Conservation (phyloP, 1,140 invertebrate species). For the Drosophila eugracilis region DNA sequence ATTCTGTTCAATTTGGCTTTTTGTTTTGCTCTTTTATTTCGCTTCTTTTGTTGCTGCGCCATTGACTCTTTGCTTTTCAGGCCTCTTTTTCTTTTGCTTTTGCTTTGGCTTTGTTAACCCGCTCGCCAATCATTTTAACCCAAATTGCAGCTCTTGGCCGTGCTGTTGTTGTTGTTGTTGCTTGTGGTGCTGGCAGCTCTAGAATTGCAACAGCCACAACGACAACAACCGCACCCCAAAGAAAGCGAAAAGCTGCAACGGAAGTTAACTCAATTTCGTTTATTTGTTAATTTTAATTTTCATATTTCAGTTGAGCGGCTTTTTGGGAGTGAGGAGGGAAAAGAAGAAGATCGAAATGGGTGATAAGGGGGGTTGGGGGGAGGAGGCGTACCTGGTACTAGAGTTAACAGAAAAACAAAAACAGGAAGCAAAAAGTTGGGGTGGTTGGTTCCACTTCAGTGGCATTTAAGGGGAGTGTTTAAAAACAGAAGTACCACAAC, state of each 20-base stretch:
- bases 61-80: constrained; percentile 59
- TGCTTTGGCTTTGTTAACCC: constrained; percentile 37
- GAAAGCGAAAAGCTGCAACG: constrained; percentile 54
- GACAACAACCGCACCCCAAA: constrained; percentile 30
- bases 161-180: no score
- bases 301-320: constrained; percentile 38
- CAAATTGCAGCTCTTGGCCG: constrained; percentile 70
- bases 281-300: constrained; percentile 64
- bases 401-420: not conserved
- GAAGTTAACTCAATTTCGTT: constrained; percentile 54
- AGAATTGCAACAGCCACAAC: constrained; percentile 53
- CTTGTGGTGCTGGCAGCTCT: constrained; percentile 49
- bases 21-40: constrained; percentile 68
- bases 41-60: constrained; percentile 65
- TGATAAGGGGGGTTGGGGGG: not conserved
- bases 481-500: constrained; percentile 3
- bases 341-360: not conserved
- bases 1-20: constrained; percentile 69
- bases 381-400: not conserved
- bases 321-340: not conserved
- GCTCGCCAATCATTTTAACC: constrained; percentile 76
- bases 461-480: constrained; percentile 24
- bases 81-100: constrained; percentile 39
- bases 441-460: constrained; percentile 36
- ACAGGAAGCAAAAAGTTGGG: constrained; percentile 22